These are phyloP conservation scores for Hybos culiciformis DNA, from an alignment of 2,888 invertebrate species.

Conservation along the genomic window DNA sequence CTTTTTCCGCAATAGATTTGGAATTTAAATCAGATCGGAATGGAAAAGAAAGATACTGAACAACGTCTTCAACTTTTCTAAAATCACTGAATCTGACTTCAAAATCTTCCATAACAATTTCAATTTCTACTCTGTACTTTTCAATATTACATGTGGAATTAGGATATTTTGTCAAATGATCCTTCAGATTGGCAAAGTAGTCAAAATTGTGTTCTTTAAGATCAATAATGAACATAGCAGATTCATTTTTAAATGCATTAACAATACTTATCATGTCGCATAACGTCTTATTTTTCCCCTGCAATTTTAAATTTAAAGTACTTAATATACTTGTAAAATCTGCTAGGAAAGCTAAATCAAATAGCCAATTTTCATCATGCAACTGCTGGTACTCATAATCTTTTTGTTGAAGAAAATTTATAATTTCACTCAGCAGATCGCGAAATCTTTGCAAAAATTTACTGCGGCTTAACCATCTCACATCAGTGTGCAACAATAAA, in stretches of 20 bases:
- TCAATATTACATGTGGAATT: background rate
- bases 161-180: background rate
- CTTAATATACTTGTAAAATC: constrained; percentile 3
- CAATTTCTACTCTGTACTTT: background rate
- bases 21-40: background rate
- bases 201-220: background rate
- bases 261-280: background rate
- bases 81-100: background rate
- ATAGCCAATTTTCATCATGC: background rate
- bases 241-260: constrained; percentile 1
- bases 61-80: background rate
- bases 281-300: constrained; percentile 1
- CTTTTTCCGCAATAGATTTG: background rate
- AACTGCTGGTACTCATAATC: background rate
- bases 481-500: constrained; percentile 4
- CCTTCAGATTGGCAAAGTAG: background rate
- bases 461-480: constrained; percentile 4
- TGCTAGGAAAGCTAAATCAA: constrained; percentile 1
- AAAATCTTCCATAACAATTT: background rate
- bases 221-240: background rate
- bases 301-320: constrained; percentile 4
- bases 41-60: background rate
- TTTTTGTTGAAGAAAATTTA: background rate
- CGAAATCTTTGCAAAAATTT: background rate
- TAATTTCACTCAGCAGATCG: background rate